These are phyloP conservation scores for Hippocampus barbouri DNA, from an alignment of 2,113 vertebrate species.

Conservation along the genomic window DNA sequence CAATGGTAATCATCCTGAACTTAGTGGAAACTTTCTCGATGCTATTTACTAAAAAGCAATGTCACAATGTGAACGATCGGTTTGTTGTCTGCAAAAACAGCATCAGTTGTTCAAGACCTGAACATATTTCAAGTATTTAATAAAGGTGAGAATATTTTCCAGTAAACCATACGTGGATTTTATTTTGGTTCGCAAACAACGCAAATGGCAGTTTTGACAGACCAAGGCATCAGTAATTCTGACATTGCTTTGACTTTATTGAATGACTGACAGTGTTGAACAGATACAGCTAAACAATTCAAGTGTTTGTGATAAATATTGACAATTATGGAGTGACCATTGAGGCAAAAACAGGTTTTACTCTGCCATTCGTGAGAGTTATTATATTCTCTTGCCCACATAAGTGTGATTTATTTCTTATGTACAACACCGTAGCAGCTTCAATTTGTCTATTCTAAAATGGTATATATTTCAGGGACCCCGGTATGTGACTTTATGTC, in stretches of 20 bases:
- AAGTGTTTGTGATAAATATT: slow-evolving; percentile 6
- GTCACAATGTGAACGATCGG: slow-evolving; percentile 12
- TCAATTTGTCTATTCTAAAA: background rate
- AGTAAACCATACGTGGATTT: background rate
- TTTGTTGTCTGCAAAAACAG: slow-evolving; percentile 5
- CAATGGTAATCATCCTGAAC: background rate
- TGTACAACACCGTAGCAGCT: background rate
- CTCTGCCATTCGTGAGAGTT: background rate
- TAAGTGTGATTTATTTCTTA: background rate
- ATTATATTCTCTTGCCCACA: background rate
- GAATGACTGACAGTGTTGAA: slow-evolving; percentile 37
- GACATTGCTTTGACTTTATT: slow-evolving; percentile 53
- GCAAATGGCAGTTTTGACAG: background rate
- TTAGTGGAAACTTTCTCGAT: slow-evolving; percentile 12
- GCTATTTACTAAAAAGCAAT: slow-evolving; percentile 6
- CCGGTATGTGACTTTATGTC: background rate
- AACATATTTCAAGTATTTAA: slow-evolving; percentile 6
- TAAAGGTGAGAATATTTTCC: slow-evolving; percentile 26
- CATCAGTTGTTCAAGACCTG: slow-evolving; percentile 12
- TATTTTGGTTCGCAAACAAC: background rate
- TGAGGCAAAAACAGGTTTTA: background rate
- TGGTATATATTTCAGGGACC: background rate
- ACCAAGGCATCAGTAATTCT: background rate
- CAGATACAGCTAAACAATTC: slow-evolving; percentile 26
- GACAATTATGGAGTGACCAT: background rate